Evolutionary conservation across 2,113 vertebrate genomes (phyloP), one percentile per base, ranked within the genome.

Genomic region (Odontophorus gujanensis): DNA sequence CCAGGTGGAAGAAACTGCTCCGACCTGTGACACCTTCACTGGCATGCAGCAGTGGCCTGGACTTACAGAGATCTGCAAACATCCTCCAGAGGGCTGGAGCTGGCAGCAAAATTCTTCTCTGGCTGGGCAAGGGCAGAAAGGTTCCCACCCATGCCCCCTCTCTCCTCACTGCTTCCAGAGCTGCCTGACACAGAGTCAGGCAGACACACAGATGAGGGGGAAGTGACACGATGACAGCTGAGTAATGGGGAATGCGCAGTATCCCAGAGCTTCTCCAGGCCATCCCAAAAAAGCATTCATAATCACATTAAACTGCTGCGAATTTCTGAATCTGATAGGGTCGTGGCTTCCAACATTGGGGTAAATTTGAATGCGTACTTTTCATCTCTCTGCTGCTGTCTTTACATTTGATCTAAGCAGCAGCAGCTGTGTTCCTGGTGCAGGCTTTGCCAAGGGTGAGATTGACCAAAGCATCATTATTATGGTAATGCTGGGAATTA

Each of bases 71-170:
- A 5, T 17, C 16, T 13, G 38, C 1, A 2, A 65, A 8, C n/a
- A 24, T 9, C 26, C 26, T 0, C 0, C 6, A 2, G 42, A 30
- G 30, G 48, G 32, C 48, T 51, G 59, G 89, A 17, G 30, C 26
- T 3, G 12, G 59, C 1, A 1, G 38, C 8, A 9, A 32, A 6
- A 32, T 55, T n/a, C n/a, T 38, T n/a, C 88, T 25, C 66, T 7
- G 30, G 69, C 2, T 48, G 55, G 42, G 45, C 55, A 11, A 22
- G 51, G 58, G 68, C 85, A 92, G 59, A 38, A 43, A 24, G 26
- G 36, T 69, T 80, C 30, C 30, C 4, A 3, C 26, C 28, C 7
- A 0, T 55, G 10, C 51, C 12, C 2, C 1, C 28, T 53, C 28
- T 71, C 77, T 45, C 78, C 32, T 1, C 6, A 11, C 68, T 21